Percentiles rank a stretch among this genome's conserved stretches.
phyloP scores from a whole-genome alignment of 2,888 invertebrate genomes.

The Zelleria hepariella region DNA sequence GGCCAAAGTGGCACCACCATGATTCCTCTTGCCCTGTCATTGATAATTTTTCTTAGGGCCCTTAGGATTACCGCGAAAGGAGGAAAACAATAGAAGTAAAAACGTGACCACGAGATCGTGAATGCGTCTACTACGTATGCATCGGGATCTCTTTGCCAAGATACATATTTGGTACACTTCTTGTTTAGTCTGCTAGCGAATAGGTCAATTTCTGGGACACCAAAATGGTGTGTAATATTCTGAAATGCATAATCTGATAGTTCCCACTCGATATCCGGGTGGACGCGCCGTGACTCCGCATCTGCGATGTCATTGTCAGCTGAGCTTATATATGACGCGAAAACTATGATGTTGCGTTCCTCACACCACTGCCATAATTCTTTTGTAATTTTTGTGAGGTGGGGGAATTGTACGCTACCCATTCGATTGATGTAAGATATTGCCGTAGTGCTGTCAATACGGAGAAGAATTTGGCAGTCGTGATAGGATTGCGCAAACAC shows the following conservation, averaged over 20 bases:
- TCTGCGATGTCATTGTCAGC: constrained; percentile 1
- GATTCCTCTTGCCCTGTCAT: not conserved
- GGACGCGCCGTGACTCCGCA: not conserved
- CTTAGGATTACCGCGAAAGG: constrained; percentile 4
- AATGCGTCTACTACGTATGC: constrained; percentile 1
- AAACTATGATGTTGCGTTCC: not conserved
- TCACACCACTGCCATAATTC: constrained; percentile 8
- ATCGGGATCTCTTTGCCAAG: constrained; percentile 2
- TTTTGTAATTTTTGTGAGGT: constrained; percentile 1
- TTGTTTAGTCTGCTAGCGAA: constrained; percentile 5
- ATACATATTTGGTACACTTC: not conserved
- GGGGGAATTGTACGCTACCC: constrained; percentile 6
- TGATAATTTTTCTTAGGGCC: not conserved
- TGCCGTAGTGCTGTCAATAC: constrained; percentile 4
- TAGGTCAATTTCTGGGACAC: constrained; percentile 4
- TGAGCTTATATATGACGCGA: constrained; percentile 2
- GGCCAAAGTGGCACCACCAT: constrained; percentile 1
- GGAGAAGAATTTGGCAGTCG: not conserved
- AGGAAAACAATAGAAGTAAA: constrained; percentile 4
- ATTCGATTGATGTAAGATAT: constrained; percentile 2
- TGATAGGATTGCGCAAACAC: not conserved
- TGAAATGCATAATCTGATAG: not conserved
- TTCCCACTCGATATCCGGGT: constrained; percentile 2
- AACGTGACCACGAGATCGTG: not conserved
- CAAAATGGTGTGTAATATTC: not conserved